Conservation (phyloP, 30 jellyfish, hydroid and myxozoan genomes). For the Cassiopea xamachana region DNA sequence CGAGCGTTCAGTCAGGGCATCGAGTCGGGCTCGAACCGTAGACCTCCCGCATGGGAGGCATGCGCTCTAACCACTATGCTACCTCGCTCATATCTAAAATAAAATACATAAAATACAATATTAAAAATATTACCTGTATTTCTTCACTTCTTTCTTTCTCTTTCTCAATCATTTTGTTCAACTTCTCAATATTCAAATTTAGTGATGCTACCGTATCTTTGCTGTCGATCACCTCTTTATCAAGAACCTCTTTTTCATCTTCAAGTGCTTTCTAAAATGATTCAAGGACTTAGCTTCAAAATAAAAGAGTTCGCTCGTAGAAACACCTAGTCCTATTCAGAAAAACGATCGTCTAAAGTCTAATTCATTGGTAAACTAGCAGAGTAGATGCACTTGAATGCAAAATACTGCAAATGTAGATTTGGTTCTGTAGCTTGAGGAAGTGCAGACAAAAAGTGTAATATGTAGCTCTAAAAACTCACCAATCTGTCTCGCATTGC, state of each 20-base stretch:
- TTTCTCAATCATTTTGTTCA: constrained; percentile 51
- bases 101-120: neutral
- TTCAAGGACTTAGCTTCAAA: neutral
- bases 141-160: constrained; percentile 71
- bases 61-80: no score
- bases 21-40: no score
- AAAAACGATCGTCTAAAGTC: no score
- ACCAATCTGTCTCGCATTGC: constrained; percentile 82
- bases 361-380: no score
- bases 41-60: no score
- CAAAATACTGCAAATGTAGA: no score
- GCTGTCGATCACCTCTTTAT: constrained; percentile 52
- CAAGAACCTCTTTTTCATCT: constrained; percentile 44
- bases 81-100: no score
- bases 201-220: constrained; percentile 53
- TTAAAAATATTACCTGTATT: constrained; percentile 22
- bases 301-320: no score
- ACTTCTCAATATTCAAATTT: constrained; percentile 62
- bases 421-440: no score
- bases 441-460: neutral
- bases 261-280: constrained; percentile 53
- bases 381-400: no score
- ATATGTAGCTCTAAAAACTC: neutral
- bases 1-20: no score
- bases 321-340: no score